A percentile compares a stretch with the other conserved stretches of the same genome.
Conservation (phyloP, 2,797 vertebrate species). For the Pyrocephalus nanus region DNA sequence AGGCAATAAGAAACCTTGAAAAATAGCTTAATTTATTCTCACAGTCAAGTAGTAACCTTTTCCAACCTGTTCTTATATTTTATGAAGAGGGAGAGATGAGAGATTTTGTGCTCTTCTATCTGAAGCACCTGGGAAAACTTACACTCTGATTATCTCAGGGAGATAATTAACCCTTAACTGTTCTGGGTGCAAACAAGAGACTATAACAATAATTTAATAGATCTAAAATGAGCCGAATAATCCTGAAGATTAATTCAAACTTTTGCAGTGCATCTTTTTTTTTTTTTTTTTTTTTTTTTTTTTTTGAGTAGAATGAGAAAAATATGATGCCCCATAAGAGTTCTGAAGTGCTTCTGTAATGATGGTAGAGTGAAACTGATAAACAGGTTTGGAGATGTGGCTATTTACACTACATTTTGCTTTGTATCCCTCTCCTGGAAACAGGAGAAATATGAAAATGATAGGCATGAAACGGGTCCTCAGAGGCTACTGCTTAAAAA, state of each 20-base stretch:
- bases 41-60: conserved; percentile 13
- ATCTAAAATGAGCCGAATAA: not conserved
- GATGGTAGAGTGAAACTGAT: not conserved
- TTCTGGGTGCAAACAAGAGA: not conserved
- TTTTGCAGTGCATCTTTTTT: not conserved
- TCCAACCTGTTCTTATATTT: not conserved
- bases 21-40: conserved; percentile 2
- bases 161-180: not conserved
- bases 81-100: not conserved
- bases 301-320: not conserved
- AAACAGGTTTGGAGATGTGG: not conserved
- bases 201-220: not conserved
- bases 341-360: not conserved
- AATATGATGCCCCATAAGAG: not conserved
- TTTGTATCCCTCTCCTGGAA: not conserved
- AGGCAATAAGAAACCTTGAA: conserved; percentile 5
- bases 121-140: not conserved
- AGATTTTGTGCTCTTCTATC: not conserved
- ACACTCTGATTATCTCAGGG: not conserved
- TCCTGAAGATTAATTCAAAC: not conserved
- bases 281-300: not conserved
- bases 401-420: not conserved
- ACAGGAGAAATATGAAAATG: not conserved
- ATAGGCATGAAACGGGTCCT: not conserved
- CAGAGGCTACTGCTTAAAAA: not conserved